These are phyloP conservation scores for Aphrocallistes beatrix DNA, from an alignment of 37 sponge, comb jelly and placozoan species.

Conservation along the genomic window DNA sequence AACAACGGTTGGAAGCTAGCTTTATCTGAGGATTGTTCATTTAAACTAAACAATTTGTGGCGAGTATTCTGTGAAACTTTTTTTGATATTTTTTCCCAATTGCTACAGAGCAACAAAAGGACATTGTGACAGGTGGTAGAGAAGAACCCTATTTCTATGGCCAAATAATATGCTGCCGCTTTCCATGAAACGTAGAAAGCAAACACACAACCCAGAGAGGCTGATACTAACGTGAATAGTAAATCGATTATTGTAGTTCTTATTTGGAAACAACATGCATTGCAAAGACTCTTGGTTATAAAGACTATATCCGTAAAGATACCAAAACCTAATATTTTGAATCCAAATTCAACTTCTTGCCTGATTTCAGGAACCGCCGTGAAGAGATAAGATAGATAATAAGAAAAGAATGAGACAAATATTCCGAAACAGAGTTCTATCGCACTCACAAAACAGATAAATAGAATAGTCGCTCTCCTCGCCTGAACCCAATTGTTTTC, in stretches of 20 bases:
- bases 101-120: neutral
- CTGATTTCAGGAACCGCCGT: neutral
- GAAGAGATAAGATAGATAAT: neutral
- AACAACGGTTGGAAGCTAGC: too few relatives aligned
- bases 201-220: neutral
- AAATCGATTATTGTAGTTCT: neutral
- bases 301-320: neutral
- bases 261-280: neutral
- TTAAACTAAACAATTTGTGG: too few relatives aligned
- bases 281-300: neutral
- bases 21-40: too few relatives aligned
- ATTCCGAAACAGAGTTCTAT: neutral
- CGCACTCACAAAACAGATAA: neutral
- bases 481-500: neutral
- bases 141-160: neutral
- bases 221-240: neutral
- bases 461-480: neutral
- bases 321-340: neutral
- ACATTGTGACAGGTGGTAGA: neutral
- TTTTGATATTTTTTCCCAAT: neutral
- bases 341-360: neutral
- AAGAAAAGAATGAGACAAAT: neutral
- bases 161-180: neutral
- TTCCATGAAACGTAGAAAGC: neutral
- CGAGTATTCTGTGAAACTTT: neutral